Evolutionary conservation across 2,797 vertebrate genomes (phyloP).

Genomic region (Bovichtus variegatus): DNA sequence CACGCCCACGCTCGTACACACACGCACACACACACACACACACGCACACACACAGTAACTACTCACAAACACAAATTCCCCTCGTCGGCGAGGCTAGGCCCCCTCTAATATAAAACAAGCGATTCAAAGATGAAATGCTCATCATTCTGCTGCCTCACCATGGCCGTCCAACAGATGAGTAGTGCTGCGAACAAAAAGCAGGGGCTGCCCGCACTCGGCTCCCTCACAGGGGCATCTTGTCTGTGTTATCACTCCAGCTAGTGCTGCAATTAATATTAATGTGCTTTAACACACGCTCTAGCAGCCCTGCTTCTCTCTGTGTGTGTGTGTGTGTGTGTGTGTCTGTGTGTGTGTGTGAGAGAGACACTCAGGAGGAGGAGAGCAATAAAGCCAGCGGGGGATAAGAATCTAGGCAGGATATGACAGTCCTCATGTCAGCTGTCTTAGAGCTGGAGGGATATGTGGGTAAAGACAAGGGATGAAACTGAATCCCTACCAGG

Average conservation of each 20-base stretch:
- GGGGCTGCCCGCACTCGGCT: conserved; percentile 65
- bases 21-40: conserved; percentile 11
- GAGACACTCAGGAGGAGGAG: conserved; percentile 76
- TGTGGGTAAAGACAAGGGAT: conserved; percentile 80
- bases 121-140: conserved; percentile 76
- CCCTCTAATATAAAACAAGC: conserved; percentile 76
- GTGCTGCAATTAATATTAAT: conserved; percentile 88
- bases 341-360: conserved; percentile 4
- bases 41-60: conserved; percentile 37
- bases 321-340: conserved; percentile 15
- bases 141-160: conserved; percentile 65
- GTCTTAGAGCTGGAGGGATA: conserved; percentile 77
- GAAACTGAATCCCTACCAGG: conserved; percentile 67
- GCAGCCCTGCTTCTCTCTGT: conserved; percentile 69
- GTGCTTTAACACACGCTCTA: conserved; percentile 83
- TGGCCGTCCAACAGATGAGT: conserved; percentile 66
- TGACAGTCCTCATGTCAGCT: conserved; percentile 86
- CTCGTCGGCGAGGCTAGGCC: conserved; percentile 55
- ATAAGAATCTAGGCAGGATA: conserved; percentile 87
- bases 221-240: conserved; percentile 76
- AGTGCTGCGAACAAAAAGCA: conserved; percentile 70
- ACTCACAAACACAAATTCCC: conserved; percentile 68
- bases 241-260: conserved; percentile 80
- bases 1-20: conserved; percentile 11
- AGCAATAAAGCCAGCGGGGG: conserved; percentile 79